Evolutionary conservation across 2,113 vertebrate genomes (phyloP), one percentile per base, ranked within the genome.

Genomic region (Egretta garzetta): DNA sequence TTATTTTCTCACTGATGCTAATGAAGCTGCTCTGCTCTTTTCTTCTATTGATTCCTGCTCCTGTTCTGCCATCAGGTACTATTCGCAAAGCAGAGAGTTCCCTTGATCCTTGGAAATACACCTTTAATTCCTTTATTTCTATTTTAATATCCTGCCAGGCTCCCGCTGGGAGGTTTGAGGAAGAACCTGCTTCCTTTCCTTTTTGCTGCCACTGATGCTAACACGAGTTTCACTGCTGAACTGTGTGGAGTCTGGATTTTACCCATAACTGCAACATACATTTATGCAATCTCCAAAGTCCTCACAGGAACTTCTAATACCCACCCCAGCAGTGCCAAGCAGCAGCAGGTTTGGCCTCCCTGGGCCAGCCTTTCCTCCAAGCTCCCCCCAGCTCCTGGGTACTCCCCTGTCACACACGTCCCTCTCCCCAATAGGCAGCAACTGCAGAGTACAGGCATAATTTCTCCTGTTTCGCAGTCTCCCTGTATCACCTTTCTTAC

Each of bases 121-220:
- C 24, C 52, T 94, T 90, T 97, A 90, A 74, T 81, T 84, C 55
- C 62, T 92, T 86, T 76, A 67, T 90, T 87, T 93, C 84, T 73
- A 4, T 86, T 93, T 90, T 85, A 35, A 96, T 93, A 76, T 56
- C 53, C 37, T 91, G n/a, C 52, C 71, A 75, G 49, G n/a, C 32
- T 81, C 52, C n/a, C 1, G 4, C 17, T 68, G 56, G n/a, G 16
- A 73, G 21, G 68, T 70, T 76, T 1, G 2, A 60, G 45, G 37
- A 87, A 81, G 52, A 71, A 85, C 24, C 3, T 24, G 26, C 32
- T 77, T 75, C 28, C 50, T 45, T 47, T 26, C 19, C 8, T 82
- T 85, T 90, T 45, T 37, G 47, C 9, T 49, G 39, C 16, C 45
- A n/a, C 72, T 58, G 17, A 49, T 41, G 21, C 41, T n/a, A 52